These are phyloP conservation scores for Rostratula benghalensis DNA, from an alignment of 2,113 vertebrate species.

Conservation along the genomic window DNA sequence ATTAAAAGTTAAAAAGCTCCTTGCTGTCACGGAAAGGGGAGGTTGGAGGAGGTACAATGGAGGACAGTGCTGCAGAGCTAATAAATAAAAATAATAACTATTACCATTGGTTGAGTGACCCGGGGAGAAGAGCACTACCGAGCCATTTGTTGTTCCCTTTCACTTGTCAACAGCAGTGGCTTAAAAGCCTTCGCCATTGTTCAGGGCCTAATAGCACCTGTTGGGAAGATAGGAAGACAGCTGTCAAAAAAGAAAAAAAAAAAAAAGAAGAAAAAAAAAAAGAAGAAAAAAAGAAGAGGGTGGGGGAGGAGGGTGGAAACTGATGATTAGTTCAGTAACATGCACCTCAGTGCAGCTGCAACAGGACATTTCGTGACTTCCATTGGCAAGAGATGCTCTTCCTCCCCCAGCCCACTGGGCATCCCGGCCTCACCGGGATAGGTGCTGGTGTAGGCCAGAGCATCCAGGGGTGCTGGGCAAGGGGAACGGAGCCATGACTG, in stretches of 20 bases:
- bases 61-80: constrained; percentile 83
- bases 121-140: constrained; percentile 71
- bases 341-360: background rate
- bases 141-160: constrained; percentile 91
- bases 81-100: constrained; percentile 93
- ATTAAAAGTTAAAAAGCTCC: constrained; percentile 91
- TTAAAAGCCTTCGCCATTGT: constrained; percentile 91
- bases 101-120: constrained; percentile 81
- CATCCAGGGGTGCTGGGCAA: background rate
- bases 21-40: constrained; percentile 77
- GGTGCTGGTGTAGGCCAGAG: background rate
- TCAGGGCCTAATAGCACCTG: constrained; percentile 87
- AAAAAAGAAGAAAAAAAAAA: background rate
- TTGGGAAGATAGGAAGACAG: constrained; percentile 87
- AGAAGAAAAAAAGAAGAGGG: background rate
- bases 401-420: background rate
- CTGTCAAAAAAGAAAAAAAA: constrained; percentile 69
- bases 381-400: background rate
- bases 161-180: constrained; percentile 89
- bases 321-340: constrained; percentile 17
- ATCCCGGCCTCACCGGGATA: rapidly evolving
- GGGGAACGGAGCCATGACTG: background rate
- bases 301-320: background rate
- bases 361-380: background rate
- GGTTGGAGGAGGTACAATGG: constrained; percentile 53